These are phyloP conservation scores for Zonotrichia leucophrys DNA, from an alignment of 2,113 vertebrate genomes.

Conservation along the genomic window DNA sequence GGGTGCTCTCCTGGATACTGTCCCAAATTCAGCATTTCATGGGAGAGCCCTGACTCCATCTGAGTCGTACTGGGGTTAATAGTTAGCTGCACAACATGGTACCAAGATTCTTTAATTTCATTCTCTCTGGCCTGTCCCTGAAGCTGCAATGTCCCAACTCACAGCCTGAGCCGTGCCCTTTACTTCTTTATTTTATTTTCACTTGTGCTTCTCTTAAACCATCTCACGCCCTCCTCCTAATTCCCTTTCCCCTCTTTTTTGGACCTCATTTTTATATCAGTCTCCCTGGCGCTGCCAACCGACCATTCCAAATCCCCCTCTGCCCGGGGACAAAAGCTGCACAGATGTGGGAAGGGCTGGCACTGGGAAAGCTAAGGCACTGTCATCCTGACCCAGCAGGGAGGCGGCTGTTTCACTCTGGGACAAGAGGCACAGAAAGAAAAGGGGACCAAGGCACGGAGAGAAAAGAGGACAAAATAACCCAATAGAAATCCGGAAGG, in stretches of 20 bases:
- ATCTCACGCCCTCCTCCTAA: constrained; percentile 51
- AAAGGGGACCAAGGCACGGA: constrained; percentile 62
- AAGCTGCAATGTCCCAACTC: neutral
- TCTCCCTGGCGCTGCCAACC: constrained; percentile 76
- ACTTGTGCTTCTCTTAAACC: constrained; percentile 37
- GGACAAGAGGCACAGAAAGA: constrained; percentile 71
- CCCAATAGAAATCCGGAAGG: constrained; percentile 73
- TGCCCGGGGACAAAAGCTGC: constrained; percentile 73
- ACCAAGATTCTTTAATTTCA: neutral
- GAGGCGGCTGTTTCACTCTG: constrained; percentile 49
- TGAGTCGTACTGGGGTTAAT: neutral
- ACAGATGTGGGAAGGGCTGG: constrained; percentile 78
- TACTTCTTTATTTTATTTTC: constrained; percentile 37
- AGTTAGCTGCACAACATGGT: neutral
- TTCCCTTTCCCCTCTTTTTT: constrained; percentile 47
- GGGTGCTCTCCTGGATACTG: neutral
- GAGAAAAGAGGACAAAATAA: constrained; percentile 71
- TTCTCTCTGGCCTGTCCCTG: neutral
- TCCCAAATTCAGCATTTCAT: neutral
- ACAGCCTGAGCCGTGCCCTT: constrained; percentile 16
- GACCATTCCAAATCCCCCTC: constrained; percentile 78
- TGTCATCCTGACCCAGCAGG: constrained; percentile 76
- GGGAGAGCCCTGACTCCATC: neutral
- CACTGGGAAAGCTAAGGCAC: constrained; percentile 67
- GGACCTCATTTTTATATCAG: constrained; percentile 70